Evolutionary conservation across 2,797 vertebrate species (phyloP).

Genomic region (Thaleichthys pacificus): DNA sequence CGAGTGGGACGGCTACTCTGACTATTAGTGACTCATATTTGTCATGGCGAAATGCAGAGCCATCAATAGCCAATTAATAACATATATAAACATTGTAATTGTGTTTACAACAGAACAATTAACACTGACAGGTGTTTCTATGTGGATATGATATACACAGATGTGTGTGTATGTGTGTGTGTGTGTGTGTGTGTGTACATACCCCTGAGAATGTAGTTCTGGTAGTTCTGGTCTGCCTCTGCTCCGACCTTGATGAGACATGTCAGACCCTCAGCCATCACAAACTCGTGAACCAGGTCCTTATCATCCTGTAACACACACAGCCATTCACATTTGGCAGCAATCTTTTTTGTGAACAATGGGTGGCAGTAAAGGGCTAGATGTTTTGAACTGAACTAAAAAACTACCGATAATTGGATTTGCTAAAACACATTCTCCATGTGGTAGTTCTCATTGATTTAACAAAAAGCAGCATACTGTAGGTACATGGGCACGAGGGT

Average conservation of each 20-base stretch:
- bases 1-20: neutral
- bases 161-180: conserved; percentile 4
- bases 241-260: conserved; percentile 96
- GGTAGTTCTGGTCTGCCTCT: conserved; percentile 95
- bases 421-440: neutral
- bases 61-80: conserved; percentile 22
- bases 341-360: conserved; percentile 35
- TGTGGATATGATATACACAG: conserved; percentile 10
- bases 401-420: neutral
- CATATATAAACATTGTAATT: conserved; percentile 25
- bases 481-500: neutral
- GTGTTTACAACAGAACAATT: conserved; percentile 15
- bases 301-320: conserved; percentile 86
- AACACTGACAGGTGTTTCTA: conserved; percentile 25
- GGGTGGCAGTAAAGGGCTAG: conserved; percentile 50
- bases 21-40: neutral
- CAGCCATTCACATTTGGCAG: neutral
- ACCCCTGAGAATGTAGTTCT: conserved; percentile 98
- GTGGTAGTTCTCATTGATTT: neutral
- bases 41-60: conserved; percentile 16
- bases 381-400: neutral
- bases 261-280: conserved; percentile 90
- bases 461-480: neutral
- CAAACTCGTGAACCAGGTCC: conserved; percentile 96
- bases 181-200: conserved; percentile 14